phyloP scores from a whole-genome alignment of 2,888 invertebrate species.

The Saturnia japonica region DNA sequence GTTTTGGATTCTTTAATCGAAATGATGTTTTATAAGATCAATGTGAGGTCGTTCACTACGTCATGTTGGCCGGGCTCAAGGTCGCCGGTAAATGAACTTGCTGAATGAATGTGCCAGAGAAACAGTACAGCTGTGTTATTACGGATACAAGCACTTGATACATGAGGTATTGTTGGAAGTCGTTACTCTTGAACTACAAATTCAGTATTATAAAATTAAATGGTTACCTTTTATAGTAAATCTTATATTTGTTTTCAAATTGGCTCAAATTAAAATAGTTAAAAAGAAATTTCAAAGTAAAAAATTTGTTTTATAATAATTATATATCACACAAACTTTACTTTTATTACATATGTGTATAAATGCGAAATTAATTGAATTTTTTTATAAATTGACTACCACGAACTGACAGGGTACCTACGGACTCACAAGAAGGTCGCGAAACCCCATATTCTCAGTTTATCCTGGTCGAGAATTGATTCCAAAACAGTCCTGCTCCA shows the following conservation, averaged over 20 bases:
- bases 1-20: constrained; percentile 39
- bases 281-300: too few species aligned
- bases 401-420: too few species aligned
- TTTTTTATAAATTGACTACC: too few species aligned
- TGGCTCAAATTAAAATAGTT: too few species aligned
- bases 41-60: constrained; percentile 39
- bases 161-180: constrained; percentile 17
- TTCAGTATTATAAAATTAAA: background rate
- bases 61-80: constrained; percentile 38
- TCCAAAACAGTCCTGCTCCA: background rate
- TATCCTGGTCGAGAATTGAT: background rate
- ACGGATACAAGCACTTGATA: constrained; percentile 17
- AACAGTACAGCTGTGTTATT: constrained; percentile 17
- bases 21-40: constrained; percentile 35
- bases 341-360: too few species aligned
- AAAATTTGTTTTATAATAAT: too few species aligned
- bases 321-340: too few species aligned
- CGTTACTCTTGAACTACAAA: constrained; percentile 13
- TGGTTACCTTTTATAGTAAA: background rate
- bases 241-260: background rate
- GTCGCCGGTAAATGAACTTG: constrained; percentile 45
- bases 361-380: too few species aligned
- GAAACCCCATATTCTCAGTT: background rate
- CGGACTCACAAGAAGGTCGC: too few species aligned
- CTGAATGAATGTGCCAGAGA: constrained; percentile 39